Percentiles rank a stretch among this genome's conserved stretches.
Conservation (phyloP, 2,113 vertebrate genomes). For the Parus major region DNA sequence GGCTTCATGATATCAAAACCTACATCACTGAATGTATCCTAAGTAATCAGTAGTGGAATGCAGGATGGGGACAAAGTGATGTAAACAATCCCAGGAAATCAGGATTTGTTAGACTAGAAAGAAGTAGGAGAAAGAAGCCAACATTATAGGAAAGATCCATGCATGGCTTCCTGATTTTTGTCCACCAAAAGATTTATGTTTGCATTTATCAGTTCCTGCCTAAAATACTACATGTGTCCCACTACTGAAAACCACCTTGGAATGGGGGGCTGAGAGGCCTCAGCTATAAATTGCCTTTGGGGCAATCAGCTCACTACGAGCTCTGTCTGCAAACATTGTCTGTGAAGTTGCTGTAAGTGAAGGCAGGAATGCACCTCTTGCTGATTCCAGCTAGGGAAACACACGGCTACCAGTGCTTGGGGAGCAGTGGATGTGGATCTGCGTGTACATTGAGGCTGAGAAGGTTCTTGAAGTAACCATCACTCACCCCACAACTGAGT, state of each 20-base stretch:
- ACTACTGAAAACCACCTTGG: background rate
- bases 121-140: background rate
- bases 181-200: accelerated
- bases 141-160: background rate
- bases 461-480: accelerated
- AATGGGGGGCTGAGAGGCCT: background rate
- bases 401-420: accelerated
- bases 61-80: background rate
- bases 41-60: background rate
- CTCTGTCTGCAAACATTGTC: background rate
- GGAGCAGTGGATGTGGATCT: background rate
- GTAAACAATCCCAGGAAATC: background rate
- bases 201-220: background rate
- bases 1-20: background rate
- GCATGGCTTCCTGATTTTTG: background rate
- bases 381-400: background rate
- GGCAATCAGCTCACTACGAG: background rate
- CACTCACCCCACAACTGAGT: background rate
- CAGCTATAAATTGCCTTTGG: background rate
- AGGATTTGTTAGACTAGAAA: background rate
- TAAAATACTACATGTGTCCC: background rate
- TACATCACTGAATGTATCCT: background rate
- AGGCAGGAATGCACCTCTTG: background rate
- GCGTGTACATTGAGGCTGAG: background rate
- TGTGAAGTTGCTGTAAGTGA: background rate